These are phyloP conservation scores for Contarinia nasturtii DNA, from an alignment of 1,140 invertebrate species.

Conservation along the genomic window DNA sequence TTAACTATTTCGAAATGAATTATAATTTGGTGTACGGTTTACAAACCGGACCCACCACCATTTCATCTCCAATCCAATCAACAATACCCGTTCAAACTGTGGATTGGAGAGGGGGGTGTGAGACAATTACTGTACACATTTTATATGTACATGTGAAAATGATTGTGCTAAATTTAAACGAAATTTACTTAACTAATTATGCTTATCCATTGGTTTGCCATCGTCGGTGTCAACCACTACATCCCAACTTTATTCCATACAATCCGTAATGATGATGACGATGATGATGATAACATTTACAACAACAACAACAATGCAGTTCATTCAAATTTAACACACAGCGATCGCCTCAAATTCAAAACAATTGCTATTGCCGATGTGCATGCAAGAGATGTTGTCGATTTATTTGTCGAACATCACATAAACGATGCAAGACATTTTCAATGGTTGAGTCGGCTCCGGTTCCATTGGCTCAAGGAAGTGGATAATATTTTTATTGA, in stretches of 20 bases:
- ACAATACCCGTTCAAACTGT: too few species aligned
- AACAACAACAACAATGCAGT: slow-evolving; percentile 5
- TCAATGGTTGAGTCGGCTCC: slow-evolving; percentile 79
- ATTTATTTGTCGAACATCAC: slow-evolving; percentile 69
- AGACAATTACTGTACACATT: background rate
- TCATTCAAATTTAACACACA: slow-evolving; percentile 40
- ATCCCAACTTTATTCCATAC: background rate
- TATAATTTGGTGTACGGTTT: too few species aligned
- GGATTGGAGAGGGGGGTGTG: too few species aligned
- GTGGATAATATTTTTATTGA: slow-evolving; percentile 61
- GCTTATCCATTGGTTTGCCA: too few species aligned
- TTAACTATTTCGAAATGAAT: background rate
- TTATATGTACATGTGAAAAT: background rate
- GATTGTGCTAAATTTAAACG: background rate
- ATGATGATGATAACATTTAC: background rate
- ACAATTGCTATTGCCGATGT: slow-evolving; percentile 77
- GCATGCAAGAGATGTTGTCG: slow-evolving; percentile 74
- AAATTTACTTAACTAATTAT: background rate
- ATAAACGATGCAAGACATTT: slow-evolving; percentile 68
- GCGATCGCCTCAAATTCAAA: slow-evolving; percentile 73
- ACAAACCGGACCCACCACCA: background rate
- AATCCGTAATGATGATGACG: background rate
- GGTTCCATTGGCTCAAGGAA: slow-evolving; percentile 77
- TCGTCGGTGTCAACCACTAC: background rate
- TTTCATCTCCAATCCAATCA: too few species aligned